phyloP scores from a whole-genome alignment of 2,888 invertebrate species.

The Gasteruption jaculator region DNA sequence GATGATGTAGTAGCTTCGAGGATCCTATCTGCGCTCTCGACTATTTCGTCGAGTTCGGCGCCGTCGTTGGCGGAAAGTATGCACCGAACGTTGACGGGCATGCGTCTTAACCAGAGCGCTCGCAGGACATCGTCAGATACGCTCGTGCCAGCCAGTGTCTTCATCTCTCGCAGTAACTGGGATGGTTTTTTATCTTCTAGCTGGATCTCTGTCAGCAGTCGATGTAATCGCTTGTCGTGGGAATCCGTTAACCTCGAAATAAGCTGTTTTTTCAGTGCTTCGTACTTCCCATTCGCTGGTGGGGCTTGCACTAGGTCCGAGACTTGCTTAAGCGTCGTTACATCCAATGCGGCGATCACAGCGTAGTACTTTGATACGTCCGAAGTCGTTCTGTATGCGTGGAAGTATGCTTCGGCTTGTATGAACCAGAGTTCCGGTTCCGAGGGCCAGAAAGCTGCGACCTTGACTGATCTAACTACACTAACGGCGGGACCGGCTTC shows the following conservation, averaged over 20 bases:
- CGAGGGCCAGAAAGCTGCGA: slow-evolving; percentile 17
- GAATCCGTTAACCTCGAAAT: slow-evolving; percentile 22
- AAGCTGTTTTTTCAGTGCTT: slow-evolving; percentile 8
- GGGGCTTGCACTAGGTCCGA: slow-evolving; percentile 18
- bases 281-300: slow-evolving; percentile 17
- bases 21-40: too few relatives aligned
- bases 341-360: slow-evolving; percentile 14
- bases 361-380: slow-evolving; percentile 15
- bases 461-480: slow-evolving; percentile 8
- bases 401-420: slow-evolving; percentile 21
- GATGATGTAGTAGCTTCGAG: too few relatives aligned
- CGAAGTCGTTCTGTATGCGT: slow-evolving; percentile 9
- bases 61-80: too few relatives aligned
- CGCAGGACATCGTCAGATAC: too few relatives aligned
- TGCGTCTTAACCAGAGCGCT: too few relatives aligned
- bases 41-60: too few relatives aligned
- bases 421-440: slow-evolving; percentile 19
- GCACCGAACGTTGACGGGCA: too few relatives aligned
- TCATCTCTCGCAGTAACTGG: too few relatives aligned
- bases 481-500: background rate
- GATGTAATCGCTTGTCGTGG: slow-evolving; percentile 15
- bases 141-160: too few relatives aligned
- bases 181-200: slow-evolving; percentile 22
- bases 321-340: slow-evolving; percentile 12
- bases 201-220: slow-evolving; percentile 20